Evolutionary conservation across 2,888 invertebrate genomes (phyloP).

Genomic region (Lycocerus yunnanus): DNA sequence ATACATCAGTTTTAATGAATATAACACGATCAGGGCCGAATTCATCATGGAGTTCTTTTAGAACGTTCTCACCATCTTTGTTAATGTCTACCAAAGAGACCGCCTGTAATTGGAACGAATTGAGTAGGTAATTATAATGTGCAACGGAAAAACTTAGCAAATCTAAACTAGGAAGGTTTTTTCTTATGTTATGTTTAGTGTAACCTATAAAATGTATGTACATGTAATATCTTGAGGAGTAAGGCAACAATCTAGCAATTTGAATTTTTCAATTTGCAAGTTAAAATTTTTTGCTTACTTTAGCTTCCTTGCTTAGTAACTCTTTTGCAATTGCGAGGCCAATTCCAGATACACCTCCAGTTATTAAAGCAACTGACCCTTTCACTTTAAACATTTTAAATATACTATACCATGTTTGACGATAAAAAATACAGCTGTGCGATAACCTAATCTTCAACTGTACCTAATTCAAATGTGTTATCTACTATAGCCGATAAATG

Average conservation of each 20-base stretch:
- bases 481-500: too few species aligned
- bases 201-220: too few species aligned
- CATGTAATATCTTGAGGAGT: too few species aligned
- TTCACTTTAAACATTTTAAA: background rate
- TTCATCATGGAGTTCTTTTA: conserved; percentile 63
- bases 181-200: too few species aligned
- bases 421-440: too few species aligned
- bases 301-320: background rate
- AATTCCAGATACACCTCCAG: background rate
- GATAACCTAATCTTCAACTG: too few species aligned
- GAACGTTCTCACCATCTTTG: conserved; percentile 62
- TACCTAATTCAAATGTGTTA: too few species aligned
- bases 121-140: too few species aligned
- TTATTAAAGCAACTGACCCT: background rate
- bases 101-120: conserved; percentile 34
- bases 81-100: conserved; percentile 46
- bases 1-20: conserved; percentile 73
- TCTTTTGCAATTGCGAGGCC: background rate
- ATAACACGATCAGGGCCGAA: conserved; percentile 70
- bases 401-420: too few species aligned
- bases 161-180: too few species aligned
- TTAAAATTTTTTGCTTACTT: background rate
- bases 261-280: background rate
- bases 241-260: background rate
- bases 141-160: too few species aligned